Evolutionary conservation across 2,888 invertebrate genomes (phyloP), one percentile per base, ranked within the genome.

Genomic region (Tanytarsus gracilentus): DNA sequence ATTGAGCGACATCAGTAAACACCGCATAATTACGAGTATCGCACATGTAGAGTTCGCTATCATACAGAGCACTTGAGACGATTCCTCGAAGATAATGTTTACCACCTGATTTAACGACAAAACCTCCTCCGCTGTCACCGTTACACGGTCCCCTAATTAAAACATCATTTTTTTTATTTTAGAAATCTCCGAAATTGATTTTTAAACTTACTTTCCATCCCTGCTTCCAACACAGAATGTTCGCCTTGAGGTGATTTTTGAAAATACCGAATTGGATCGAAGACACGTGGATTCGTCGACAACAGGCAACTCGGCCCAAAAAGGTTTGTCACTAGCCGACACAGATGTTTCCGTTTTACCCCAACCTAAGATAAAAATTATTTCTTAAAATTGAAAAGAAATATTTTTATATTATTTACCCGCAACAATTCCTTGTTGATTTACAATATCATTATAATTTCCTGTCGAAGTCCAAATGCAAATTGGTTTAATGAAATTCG

Each of bases 211-310:
- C 7, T 25, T 48, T 6, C 9, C 29, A 27, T 21, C 40, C 11
- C 30, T 21, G 11, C 25, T 36, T 9, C 60, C 60, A 23, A 40
- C 50, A 27, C 79, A 78, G 63, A 78, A 73, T 0, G 77, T 77
- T 36, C 70, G 70, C 51, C 74, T 71, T 1, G 77, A 75, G 1
- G 75, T 76, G 16, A 70, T 62, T 4, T 64, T 56, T 6, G 66
- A 66, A 61, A 75, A 77, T 53, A 70, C 69, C 7, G 67, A 55
- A 61, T 76, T 73, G 8, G 76, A 75, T 62, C 74, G 69, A 14
- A 78, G 69, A 66, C 81, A 81, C 7, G 68, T 69, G 39, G 74
- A 73, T 66, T 78, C 72, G 30, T 76, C 75, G 0, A 79, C 77
- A 62, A 81, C 74, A 0, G 77, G 76, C 4, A 77, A n/a, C n/a